Evolutionary conservation across 2,888 invertebrate species (phyloP), one percentile per base, ranked within the genome.

Genomic region (Dexiosoma caninum): DNA sequence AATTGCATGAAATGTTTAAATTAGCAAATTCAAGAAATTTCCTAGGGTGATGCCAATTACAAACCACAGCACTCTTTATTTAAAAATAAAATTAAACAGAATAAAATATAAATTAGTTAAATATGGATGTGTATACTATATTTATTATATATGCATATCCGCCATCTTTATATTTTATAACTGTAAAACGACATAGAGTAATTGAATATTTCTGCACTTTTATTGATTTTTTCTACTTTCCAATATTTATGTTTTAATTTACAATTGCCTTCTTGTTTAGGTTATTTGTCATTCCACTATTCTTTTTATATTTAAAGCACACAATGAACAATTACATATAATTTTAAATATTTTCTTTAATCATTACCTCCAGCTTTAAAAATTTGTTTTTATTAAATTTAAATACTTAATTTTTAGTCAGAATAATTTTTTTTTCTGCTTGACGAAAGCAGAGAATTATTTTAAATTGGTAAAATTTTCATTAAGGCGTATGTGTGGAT

Each of bases 171-270:
- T n/a, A n/a, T n/a, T n/a, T n/a, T n/a, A n/a, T n/a, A n/a, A n/a
- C n/a, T n/a, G n/a, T n/a, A n/a, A n/a, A n/a, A n/a, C n/a, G n/a
- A n/a, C n/a, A n/a, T n/a, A n/a, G n/a, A n/a, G n/a, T n/a, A n/a
- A n/a, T n/a, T n/a, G n/a, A n/a, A n/a, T n/a, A n/a, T n/a, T n/a
- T n/a, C 0, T 37, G 32, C 35, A 27, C 6, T 40, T 60, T 51
- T 71, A 71, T 71, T 60, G 71, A 71, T 71, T 71, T 71, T 71
- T 71, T n/a, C 60, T 30, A 46, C 59, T 27, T 21, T 71, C 21
- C 60, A 49, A 30, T 42, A 59, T 49, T 71, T 71, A 30, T n/a
- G 7, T 51, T 71, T 60, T n/a, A 30, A 59, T 40, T 21, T 42
- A 19, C 27, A 53, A 62, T 55, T 30, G 32, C 14, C 12, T 55